Base-by-base conservation (phyloP, 2,888 invertebrate genomes). In the Hybos culiciformis region DNA sequence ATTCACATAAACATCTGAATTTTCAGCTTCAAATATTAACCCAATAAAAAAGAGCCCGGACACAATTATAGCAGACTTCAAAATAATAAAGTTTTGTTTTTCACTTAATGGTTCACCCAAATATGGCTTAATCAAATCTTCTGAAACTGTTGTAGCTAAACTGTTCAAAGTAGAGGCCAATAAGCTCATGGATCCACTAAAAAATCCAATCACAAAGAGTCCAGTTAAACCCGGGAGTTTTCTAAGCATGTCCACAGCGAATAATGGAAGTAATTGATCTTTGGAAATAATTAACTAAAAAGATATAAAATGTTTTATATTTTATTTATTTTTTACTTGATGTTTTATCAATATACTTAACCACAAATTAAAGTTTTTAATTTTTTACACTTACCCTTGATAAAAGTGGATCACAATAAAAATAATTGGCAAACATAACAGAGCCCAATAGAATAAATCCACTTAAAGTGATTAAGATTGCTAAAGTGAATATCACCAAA, bases 201-300 rank as follows among this genome's bases (percentile, higher is more conserved):
- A 91, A 20, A 92, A 80, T 5, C 90, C 90, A 34, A 91, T 85
- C 1, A 91, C 79, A 58, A 92, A 91, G 1, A 92, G 69, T 24
- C 92, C 92, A 0, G 90, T 81, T 34, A 93, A 60, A 1, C 91
- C 91, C 0, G 86, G 86, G 46, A 78, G 70, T 38, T 76, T 69
- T 1, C 82, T 80, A 24, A 90, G 65, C 17, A 80, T 77, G 49
- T 88, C 83, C 86, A 91, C 88, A 26, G 91, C 86, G 29, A 87
- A 71, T n/a, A 88, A 65, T 0, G 90, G 86, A 3, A 91, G 66
- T 12, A 91, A 63, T 63, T 91, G 84, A 58, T 85, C 84, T 56
- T 82, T 82, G 34, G 82, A 80, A 56, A 73, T 71, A 2, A 80
- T 83, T 47, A 83, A 62, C 83, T 83, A 50, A 17, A 6, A 29